A percentile compares a stretch with the other conserved stretches of the same genome.
Evolutionary conservation across 2,888 invertebrate species (phyloP).

Genomic region (Noctua comes): DNA sequence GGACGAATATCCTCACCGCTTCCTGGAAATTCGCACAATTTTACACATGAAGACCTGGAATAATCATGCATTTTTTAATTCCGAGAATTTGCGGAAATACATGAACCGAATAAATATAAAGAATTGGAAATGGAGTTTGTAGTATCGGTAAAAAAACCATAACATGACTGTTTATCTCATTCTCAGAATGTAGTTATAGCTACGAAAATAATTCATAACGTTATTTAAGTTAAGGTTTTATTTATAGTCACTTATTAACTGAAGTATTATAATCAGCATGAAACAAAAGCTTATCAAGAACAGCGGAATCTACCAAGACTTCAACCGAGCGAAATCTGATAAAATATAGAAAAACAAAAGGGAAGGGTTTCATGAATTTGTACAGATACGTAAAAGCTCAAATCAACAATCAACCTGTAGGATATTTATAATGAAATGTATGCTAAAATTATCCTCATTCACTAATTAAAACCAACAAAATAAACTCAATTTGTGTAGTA

Average conservation of each 20-base stretch:
- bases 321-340: neutral
- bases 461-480: conserved; percentile 22
- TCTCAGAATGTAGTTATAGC: conserved; percentile 5
- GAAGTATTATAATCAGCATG: too few species aligned
- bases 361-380: neutral
- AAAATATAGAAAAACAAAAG: neutral
- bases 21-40: conserved; percentile 84
- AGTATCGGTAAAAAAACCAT: neutral
- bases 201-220: neutral
- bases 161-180: neutral
- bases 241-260: neutral
- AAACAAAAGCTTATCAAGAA: neutral
- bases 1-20: conserved; percentile 76
- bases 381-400: neutral
- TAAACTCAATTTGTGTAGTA: conserved; percentile 14
- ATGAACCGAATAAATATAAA: conserved; percentile 4
- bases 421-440: neutral
- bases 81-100: conserved; percentile 35
- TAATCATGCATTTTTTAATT: conserved; percentile 53
- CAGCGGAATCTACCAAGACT: neutral
- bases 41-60: conserved; percentile 67
- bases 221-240: neutral
- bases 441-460: neutral
- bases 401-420: neutral
- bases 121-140: neutral